Percentiles rank a stretch among this genome's conserved stretches.
phyloP scores from a whole-genome alignment of 2,888 invertebrate species.

The Metellina segmentata region DNA sequence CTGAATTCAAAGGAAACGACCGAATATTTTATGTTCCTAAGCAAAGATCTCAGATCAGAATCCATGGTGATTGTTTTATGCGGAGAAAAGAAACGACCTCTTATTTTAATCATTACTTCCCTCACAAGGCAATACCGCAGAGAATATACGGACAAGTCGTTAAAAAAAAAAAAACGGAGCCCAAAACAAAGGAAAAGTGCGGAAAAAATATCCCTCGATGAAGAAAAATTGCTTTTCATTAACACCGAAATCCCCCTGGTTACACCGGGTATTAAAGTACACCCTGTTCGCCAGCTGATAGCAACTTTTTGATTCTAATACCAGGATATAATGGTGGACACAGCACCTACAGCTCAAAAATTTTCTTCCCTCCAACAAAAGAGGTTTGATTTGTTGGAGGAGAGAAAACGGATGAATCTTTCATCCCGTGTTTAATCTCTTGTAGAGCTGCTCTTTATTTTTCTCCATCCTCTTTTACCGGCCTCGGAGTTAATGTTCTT shows the following conservation, averaged over 20 bases:
- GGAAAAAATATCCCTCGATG: background rate
- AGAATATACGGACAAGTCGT: too few species aligned
- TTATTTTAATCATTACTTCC: too few species aligned
- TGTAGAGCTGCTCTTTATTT: background rate
- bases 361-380: background rate
- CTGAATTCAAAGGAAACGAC: too few species aligned
- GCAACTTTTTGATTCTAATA: conserved; percentile 23
- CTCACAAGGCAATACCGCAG: too few species aligned
- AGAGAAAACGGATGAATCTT: conserved; percentile 12
- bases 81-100: too few species aligned
- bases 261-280: conserved; percentile 25
- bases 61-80: too few species aligned
- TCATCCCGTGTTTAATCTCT: conserved; percentile 31
- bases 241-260: conserved; percentile 16
- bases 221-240: conserved; percentile 49
- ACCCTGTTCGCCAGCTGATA: conserved; percentile 32
- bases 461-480: background rate
- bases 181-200: background rate
- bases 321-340: background rate
- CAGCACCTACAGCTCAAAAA: background rate
- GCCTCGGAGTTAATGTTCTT: background rate
- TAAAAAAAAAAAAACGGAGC: too few species aligned
- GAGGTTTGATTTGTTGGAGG: conserved; percentile 15
- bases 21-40: too few species aligned
- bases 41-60: too few species aligned